Conservation (phyloP, 2,888 invertebrate genomes). For the Cetonia aurata region DNA sequence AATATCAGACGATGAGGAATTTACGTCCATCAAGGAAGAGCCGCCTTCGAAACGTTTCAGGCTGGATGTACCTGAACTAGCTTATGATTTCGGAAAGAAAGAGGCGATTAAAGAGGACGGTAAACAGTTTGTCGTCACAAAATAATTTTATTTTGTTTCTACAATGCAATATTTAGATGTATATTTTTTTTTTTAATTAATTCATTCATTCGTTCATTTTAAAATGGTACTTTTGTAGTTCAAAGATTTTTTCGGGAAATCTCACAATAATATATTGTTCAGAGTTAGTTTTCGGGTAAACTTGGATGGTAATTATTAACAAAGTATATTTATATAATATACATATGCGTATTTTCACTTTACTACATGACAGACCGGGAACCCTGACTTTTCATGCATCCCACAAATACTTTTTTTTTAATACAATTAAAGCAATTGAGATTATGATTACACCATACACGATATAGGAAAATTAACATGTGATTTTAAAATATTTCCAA, state of each 20-base stretch:
- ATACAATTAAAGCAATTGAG: no score
- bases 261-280: no score
- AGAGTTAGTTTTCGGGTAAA: no score
- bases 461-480: not conserved
- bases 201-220: not conserved
- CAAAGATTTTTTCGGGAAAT: no score
- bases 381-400: no score
- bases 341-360: no score
- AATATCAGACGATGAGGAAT: slow-evolving; percentile 55
- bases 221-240: slow-evolving; percentile 14
- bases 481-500: slow-evolving; percentile 22
- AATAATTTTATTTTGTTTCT: slow-evolving; percentile 3
- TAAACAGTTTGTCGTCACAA: slow-evolving; percentile 29
- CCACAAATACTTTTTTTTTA: no score
- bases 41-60: slow-evolving; percentile 43
- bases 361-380: no score
- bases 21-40: slow-evolving; percentile 38
- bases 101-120: slow-evolving; percentile 11
- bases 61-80: slow-evolving; percentile 22
- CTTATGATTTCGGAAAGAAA: slow-evolving; percentile 26
- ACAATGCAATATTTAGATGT: not conserved
- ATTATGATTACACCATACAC: no score
- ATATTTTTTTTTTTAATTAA: slow-evolving; percentile 10
- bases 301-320: no score
- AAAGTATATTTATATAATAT: no score